These are phyloP conservation scores for Ceriagrion tenellum DNA, from an alignment of 2,888 invertebrate genomes.

Conservation along the genomic window DNA sequence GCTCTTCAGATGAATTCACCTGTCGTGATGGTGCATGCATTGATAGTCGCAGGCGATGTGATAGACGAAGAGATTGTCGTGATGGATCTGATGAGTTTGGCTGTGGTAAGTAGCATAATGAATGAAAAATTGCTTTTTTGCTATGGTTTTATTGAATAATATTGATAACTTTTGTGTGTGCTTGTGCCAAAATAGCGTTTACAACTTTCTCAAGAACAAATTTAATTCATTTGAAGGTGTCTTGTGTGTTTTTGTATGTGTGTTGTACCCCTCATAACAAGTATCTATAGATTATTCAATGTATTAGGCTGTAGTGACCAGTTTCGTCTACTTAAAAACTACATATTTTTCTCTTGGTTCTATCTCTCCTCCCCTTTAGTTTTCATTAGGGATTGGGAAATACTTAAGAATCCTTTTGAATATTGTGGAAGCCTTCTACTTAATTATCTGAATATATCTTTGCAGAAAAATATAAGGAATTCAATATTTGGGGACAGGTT, in stretches of 20 bases:
- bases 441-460: too few relatives aligned
- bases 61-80: conserved; percentile 80
- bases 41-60: conserved; percentile 78
- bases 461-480: too few relatives aligned
- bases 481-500: too few relatives aligned
- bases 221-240: background rate
- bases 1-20: conserved; percentile 78
- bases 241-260: background rate
- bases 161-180: background rate
- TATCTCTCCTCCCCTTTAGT: too few relatives aligned
- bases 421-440: too few relatives aligned
- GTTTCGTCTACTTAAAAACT: too few relatives aligned
- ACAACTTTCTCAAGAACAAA: background rate
- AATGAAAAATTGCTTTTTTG: background rate
- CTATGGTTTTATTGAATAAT: background rate
- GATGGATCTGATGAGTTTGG: conserved; percentile 82
- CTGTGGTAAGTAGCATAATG: conserved; percentile 78
- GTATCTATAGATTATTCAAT: background rate
- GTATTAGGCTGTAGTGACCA: background rate
- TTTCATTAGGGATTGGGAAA: too few relatives aligned
- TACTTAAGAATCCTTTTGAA: too few relatives aligned
- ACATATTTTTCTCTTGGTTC: too few relatives aligned
- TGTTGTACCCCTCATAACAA: background rate
- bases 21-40: conserved; percentile 81
- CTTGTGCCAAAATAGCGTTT: background rate